phyloP scores from a whole-genome alignment of 2,113 vertebrate species.

The Sturnira hondurensis region DNA sequence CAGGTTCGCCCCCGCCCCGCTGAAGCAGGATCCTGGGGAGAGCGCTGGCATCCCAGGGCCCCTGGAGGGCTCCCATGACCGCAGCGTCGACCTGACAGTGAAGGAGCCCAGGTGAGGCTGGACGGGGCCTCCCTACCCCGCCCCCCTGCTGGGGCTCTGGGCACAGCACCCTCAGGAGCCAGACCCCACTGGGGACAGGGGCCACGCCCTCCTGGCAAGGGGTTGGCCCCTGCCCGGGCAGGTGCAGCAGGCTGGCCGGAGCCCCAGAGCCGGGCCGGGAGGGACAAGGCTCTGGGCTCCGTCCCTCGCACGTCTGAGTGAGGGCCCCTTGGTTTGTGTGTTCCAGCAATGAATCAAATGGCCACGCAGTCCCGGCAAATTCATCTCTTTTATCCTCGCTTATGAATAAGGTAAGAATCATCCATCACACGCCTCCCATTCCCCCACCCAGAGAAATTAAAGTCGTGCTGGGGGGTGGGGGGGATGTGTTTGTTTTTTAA shows the following conservation, averaged over 20 bases:
- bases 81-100: slow-evolving; percentile 94
- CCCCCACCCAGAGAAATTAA: slow-evolving; percentile 95
- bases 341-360: slow-evolving; percentile 99
- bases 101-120: slow-evolving; percentile 91
- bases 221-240: not conserved
- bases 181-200: not conserved
- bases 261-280: not conserved
- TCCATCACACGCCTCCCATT: slow-evolving; percentile 94
- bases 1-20: slow-evolving; percentile 89
- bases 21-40: slow-evolving; percentile 91
- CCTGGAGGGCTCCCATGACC: slow-evolving; percentile 91
- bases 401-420: slow-evolving; percentile 99
- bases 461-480: slow-evolving; percentile 84
- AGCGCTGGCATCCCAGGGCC: slow-evolving; percentile 72
- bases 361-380: slow-evolving; percentile 95
- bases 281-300: slow-evolving; percentile 86
- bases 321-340: slow-evolving; percentile 95
- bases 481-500: slow-evolving; percentile 98
- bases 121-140: not conserved
- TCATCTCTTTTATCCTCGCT: slow-evolving; percentile 99
- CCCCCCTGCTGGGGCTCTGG: not conserved
- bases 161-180: not conserved
- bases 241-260: not conserved
- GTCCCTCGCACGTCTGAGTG: slow-evolving; percentile 88
- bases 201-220: not conserved